Evolutionary conservation across 2,113 vertebrate species (phyloP), one percentile per base, ranked within the genome.

Genomic region (Chloropsis hardwickii): DNA sequence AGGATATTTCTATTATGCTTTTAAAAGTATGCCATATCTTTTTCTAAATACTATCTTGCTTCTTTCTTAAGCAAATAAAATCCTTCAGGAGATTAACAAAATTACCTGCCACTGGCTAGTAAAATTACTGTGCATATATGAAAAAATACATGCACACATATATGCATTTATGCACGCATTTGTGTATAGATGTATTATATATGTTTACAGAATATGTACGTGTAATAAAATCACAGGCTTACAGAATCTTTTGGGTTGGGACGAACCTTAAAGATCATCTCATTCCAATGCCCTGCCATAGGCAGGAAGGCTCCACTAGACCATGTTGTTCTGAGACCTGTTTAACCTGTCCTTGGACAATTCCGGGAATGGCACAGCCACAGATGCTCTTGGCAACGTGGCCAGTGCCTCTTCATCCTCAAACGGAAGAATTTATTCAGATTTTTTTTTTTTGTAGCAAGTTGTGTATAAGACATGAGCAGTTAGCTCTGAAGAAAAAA

Each of bases 401-500:
- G 45, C 14, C 24, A n/a, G 13, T 14, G 20, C 13, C 11, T 53
- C 33, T 53, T 39, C 24, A 66, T 2, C 13, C 20, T 21, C 53
- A 66, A 27, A n/a, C 7, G 8, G 33, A 73, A 66, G 45, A 53
- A 60, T 25, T 29, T 51, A 42, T 51, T 66, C 0, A 10, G 65
- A 62, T 40, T 74, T 79, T 93, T 47, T 92, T 95, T 90, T 93
- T n/a, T n/a, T n/a, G 72, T 70, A 66, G 61, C 2, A 1, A 95
- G 62, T 76, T 94, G 77, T 82, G 67, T 81, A 92, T 89, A 90
- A 91, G 76, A 69, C 74, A 81, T 25, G 72, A 86, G 28, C 21
- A 81, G 82, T 31, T 74, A 64, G 51, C 64, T 73, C 65, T 48
- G 54, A 57, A 92, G 70, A 77, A 92, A 86, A 95, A 87, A 92